Percentiles rank a stretch among this genome's conserved stretches.
Conservation (phyloP, 2,113 vertebrate species). For the Azemiops feae region DNA sequence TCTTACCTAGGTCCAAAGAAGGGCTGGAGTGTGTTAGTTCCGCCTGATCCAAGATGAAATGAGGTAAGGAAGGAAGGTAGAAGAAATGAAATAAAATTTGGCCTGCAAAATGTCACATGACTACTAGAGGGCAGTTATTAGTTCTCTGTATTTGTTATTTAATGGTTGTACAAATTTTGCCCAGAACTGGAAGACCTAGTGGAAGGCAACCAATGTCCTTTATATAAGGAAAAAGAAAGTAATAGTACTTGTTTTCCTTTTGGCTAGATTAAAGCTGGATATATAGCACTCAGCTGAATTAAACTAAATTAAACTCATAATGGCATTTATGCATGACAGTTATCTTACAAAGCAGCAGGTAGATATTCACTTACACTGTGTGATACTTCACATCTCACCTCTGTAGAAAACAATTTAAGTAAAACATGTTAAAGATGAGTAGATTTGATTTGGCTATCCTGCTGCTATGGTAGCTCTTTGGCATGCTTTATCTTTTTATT, state of each 20-base stretch:
- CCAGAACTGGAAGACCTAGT: background rate
- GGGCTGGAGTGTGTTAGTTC: background rate
- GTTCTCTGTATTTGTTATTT: background rate
- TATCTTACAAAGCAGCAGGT: constrained; percentile 31
- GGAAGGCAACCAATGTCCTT: background rate
- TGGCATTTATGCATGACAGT: background rate
- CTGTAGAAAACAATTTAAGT: constrained; percentile 20
- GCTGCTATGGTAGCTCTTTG: background rate
- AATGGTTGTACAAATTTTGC: background rate
- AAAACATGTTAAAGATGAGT: background rate
- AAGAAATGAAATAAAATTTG: background rate
- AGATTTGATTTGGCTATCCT: constrained; percentile 35
- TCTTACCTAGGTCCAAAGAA: background rate
- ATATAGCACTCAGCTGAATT: constrained; percentile 25
- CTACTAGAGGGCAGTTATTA: background rate
- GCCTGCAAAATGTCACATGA: background rate
- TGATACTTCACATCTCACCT: constrained; percentile 13
- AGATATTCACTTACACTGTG: constrained; percentile 26
- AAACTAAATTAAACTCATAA: constrained; percentile 13
- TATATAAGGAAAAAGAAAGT: background rate
- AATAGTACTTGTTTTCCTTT: background rate
- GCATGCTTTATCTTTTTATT: constrained; percentile 24
- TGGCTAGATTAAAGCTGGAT: constrained; percentile 4
- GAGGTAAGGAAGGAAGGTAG: background rate
- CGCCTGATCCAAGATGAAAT: background rate